Percentiles rank a stretch among this genome's conserved stretches.
phyloP scores from a whole-genome alignment of 2,113 vertebrate species.

The Clarias batrachus region DNA sequence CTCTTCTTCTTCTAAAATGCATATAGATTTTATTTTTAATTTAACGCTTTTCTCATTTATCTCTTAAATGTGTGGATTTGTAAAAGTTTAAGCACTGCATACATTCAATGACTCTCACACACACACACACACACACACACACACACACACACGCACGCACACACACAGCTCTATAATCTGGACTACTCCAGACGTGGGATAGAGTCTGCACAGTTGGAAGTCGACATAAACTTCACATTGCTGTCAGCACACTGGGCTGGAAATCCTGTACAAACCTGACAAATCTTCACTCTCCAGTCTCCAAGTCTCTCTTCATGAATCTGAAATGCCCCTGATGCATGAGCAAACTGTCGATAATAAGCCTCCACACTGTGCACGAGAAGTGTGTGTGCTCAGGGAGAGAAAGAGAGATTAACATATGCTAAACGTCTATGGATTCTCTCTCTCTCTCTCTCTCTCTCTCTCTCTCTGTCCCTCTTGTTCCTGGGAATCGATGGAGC shows the following conservation, averaged over 20 bases:
- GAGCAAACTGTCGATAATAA: slow-evolving; percentile 34
- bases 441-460: slow-evolving; percentile 13
- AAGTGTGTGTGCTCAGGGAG: neutral
- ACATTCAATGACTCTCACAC: neutral
- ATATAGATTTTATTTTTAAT: neutral
- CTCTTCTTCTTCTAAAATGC: neutral
- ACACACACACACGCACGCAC: neutral
- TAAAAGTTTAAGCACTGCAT: too few species aligned
- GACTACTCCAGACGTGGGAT: neutral
- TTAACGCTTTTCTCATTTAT: neutral
- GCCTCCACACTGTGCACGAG: slow-evolving; percentile 17
- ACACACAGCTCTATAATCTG: slow-evolving; percentile 26
- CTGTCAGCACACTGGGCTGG: slow-evolving; percentile 40
- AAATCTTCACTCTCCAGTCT: slow-evolving; percentile 30
- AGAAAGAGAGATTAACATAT: slow-evolving; percentile 21
- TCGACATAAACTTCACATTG: slow-evolving; percentile 27
- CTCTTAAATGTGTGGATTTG: neutral
- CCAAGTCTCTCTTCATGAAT: neutral
- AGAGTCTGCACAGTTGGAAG: slow-evolving; percentile 20
- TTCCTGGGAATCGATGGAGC: slow-evolving; percentile 43
- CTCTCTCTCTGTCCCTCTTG: neutral
- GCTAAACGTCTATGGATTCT: slow-evolving; percentile 18
- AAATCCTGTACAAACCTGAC: slow-evolving; percentile 34
- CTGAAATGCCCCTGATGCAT: slow-evolving; percentile 25
- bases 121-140: neutral